Conservation (phyloP, 1,140 invertebrate species). For the Gerris buenoi region DNA sequence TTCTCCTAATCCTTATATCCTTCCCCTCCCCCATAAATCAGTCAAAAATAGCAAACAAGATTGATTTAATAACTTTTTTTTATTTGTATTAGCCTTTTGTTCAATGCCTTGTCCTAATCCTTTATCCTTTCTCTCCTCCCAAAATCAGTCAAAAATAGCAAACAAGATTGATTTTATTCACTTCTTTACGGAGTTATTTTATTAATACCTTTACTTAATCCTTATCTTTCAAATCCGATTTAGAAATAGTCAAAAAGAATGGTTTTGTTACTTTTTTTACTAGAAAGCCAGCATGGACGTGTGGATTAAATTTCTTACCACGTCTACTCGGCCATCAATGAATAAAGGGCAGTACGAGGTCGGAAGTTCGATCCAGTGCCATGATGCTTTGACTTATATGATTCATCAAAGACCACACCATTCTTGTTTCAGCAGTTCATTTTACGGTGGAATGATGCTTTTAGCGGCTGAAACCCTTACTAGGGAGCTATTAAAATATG, state of each 20-base stretch:
- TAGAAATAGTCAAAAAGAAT: not conserved
- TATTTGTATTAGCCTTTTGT: not conserved
- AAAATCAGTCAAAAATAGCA: slow-evolving; percentile 10
- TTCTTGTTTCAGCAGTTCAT: no score
- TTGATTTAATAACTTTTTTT: not conserved
- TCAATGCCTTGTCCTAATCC: no score
- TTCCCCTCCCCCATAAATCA: slow-evolving; percentile 6
- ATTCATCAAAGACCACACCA: no score
- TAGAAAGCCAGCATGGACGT: no score
- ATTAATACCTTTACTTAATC: not conserved
- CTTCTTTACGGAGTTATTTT: not conserved
- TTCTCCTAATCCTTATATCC: not conserved
- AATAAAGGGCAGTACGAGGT: no score
- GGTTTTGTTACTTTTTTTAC: not conserved
- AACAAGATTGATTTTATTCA: slow-evolving; percentile 7
- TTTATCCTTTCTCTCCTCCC: slow-evolving; percentile 5
- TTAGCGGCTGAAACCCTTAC: no score
- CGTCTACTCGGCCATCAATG: no score
- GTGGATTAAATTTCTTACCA: no score
- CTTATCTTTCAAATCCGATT: not conserved
- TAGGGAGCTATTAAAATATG: not conserved
- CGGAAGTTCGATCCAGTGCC: no score
- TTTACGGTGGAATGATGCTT: no score
- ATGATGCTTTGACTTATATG: no score
- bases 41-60: slow-evolving; percentile 9